Percentiles rank a stretch among this genome's conserved stretches.
Evolutionary conservation across 2,888 invertebrate genomes (phyloP).

Genomic region (Leptinotarsa tumamoca): DNA sequence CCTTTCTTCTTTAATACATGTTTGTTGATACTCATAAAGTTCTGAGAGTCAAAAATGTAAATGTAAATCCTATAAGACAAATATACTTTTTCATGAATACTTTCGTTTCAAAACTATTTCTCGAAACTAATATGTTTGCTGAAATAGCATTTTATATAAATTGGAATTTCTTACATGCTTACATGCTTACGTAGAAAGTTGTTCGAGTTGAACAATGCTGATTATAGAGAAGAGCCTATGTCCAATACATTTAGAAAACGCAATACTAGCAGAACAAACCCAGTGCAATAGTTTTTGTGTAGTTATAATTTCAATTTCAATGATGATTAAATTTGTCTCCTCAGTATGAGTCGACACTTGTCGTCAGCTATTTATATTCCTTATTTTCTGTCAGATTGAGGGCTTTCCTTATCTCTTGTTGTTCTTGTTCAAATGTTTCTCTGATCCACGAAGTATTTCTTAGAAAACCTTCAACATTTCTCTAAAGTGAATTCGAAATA

Average conservation of each 20-base stretch:
- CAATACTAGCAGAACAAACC: neutral
- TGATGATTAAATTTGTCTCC: conserved; percentile 26
- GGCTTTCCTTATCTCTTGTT: conserved; percentile 66
- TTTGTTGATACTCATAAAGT: no score
- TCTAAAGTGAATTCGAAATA: neutral
- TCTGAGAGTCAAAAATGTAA: no score
- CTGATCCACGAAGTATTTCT: neutral
- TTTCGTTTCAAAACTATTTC: no score
- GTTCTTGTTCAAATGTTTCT: conserved; percentile 49
- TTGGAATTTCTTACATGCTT: no score
- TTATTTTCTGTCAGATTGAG: conserved; percentile 59
- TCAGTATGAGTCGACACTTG: conserved; percentile 32
- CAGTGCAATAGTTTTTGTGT: neutral
- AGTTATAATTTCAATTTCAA: conserved; percentile 14
- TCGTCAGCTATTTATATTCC: conserved; percentile 37
- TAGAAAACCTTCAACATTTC: no score
- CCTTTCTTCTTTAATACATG: no score
- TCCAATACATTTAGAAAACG: neutral
- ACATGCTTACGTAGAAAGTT: no score
- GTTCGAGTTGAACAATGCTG: no score
- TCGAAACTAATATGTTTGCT: no score
- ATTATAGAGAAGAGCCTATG: neutral
- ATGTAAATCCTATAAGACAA: no score
- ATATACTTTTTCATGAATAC: no score
- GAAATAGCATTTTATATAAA: no score